Evolutionary conservation across 2,113 vertebrate genomes (phyloP).

Genomic region (Polyodon spathula): DNA sequence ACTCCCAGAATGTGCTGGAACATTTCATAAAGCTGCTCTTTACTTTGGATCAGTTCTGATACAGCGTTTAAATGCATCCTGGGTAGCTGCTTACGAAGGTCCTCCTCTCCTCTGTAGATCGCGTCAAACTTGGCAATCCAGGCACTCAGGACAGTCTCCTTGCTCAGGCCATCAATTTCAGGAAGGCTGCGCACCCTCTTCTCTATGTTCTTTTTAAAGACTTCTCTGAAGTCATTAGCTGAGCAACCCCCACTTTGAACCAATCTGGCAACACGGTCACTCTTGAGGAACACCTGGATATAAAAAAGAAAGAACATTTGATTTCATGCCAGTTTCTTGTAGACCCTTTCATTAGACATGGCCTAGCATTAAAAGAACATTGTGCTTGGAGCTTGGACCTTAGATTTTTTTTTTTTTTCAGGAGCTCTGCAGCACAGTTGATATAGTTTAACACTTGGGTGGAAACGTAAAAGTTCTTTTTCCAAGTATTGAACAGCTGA

Average conservation of each 20-base stretch:
- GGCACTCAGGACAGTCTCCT: constrained; percentile 92
- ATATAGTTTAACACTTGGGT: no score
- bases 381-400: no score
- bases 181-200: constrained; percentile 88
- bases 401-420: no score
- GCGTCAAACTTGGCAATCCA: constrained; percentile 94
- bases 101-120: constrained; percentile 87
- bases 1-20: constrained; percentile 92
- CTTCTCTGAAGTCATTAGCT: constrained; percentile 86
- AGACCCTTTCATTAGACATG: no score
- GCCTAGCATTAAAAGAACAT: no score
- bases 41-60: constrained; percentile 93
- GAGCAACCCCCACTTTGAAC: constrained; percentile 90
- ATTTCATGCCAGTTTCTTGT: no score
- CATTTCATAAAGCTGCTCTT: constrained; percentile 97
- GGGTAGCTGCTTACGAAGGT: constrained; percentile 68
- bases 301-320: constrained; percentile 9
- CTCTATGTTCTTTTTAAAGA: constrained; percentile 97
- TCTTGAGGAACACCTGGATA: constrained; percentile 84
- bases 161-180: constrained; percentile 92
- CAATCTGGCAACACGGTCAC: constrained; percentile 88
- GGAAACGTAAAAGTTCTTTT: no score
- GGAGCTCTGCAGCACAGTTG: no score
- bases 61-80: constrained; percentile 76
- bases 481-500: no score